Evolutionary conservation across 1,140 invertebrate genomes (phyloP).

Genomic region (Odontomachus brunneus): DNA sequence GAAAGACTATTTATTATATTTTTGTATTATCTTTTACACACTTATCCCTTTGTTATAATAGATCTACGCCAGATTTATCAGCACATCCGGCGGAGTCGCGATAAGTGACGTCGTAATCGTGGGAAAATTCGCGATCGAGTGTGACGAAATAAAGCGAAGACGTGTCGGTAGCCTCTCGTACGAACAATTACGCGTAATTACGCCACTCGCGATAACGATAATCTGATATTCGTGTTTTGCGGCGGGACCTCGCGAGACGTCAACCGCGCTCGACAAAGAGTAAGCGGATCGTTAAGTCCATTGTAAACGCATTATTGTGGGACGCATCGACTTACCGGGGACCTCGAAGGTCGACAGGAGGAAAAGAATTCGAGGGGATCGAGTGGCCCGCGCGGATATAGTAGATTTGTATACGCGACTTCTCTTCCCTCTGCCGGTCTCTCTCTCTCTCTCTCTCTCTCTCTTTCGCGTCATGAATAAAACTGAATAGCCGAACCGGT

Average conservation of each 20-base stretch:
- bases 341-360: conserved; percentile 56
- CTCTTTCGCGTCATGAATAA: conserved; percentile 74
- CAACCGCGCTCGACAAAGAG: conserved; percentile 26
- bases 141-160: no score
- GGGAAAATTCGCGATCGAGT: no score
- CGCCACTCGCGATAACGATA: background rate
- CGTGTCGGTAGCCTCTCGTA: background rate
- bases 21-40: no score
- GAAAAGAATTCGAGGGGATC: conserved; percentile 70
- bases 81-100: no score
- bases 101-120: no score
- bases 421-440: background rate
- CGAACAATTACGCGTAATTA: conserved; percentile 22
- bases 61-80: no score
- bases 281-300: conserved; percentile 69
- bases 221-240: conserved; percentile 41
- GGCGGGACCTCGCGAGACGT: conserved; percentile 8
- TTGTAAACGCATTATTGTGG: conserved; percentile 66
- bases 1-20: no score
- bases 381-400: conserved; percentile 58
- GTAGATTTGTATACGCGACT: conserved; percentile 70
- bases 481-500: conserved; percentile 76
- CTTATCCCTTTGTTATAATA: no score
- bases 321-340: conserved; percentile 41
- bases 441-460: background rate